Base-by-base conservation (phyloP, 2,797 vertebrate species). In the Taenioides sp. region DNA sequence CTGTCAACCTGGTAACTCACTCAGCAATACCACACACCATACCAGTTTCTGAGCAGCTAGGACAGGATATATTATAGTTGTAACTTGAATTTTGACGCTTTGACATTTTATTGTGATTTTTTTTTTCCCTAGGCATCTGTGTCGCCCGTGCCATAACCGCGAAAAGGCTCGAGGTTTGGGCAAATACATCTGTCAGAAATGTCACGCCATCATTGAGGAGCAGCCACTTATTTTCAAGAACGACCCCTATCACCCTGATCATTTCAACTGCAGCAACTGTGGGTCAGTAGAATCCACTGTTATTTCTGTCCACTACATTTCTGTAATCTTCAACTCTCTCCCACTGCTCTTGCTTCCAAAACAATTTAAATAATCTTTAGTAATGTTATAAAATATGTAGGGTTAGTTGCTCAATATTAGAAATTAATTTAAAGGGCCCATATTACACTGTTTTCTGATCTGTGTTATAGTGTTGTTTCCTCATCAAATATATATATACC, bases 181-280 rank as follows among this genome's bases (percentile, higher is more conserved):
- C 47, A 99, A 98, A 75, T 94, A 94, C 49, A 88, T 94, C 75
- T 94, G 93, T 84, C 98, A 99, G 91, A 99, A 99, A 86, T 99
- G 97, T 72, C 97, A 99, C 0, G 96, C 97, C 78, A 98, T 99
- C 87, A 98, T 99, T 52, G 98, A 99, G 0, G 98, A 99, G 79
- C 96, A 95, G 23, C 98, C 98, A 0, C 94, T 99, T 72, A 96
- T 99, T 74, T 99, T 98, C 88, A 97, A 96, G 92, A 99, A 97
- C 3, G 98, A 99, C 83, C 98, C 98, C 2, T 99, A 98, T 82
- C 98, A 99, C 76, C 97, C 98, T 0, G 98, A 99, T 92, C 98
- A 99, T 81, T 99, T 99, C 92, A 99, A 95, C 94, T 99, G 98
- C 88, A 96, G 87, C 90, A 97, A 98, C 82, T 99, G 98, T 83